Evolutionary conservation across 2,797 vertebrate species (phyloP).

Genomic region (Platyrinchus mystaceus): DNA sequence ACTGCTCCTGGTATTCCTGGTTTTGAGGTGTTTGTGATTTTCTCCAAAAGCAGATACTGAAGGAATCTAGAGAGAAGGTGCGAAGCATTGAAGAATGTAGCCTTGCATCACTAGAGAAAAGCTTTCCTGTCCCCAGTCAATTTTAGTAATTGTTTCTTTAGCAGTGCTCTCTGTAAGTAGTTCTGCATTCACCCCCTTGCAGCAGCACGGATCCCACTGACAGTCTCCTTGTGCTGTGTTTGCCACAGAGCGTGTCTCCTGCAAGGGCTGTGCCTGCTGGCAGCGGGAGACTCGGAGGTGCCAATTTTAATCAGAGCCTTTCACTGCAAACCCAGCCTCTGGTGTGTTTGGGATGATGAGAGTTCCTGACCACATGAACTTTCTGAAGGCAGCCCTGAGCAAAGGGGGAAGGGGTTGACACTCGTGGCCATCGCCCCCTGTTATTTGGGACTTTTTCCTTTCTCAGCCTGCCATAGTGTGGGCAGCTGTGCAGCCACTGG

Average conservation of each 20-base stretch:
- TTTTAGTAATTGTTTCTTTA: neutral
- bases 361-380: neutral
- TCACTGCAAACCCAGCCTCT: neutral
- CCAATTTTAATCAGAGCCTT: neutral
- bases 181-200: neutral
- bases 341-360: neutral
- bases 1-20: neutral
- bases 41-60: neutral
- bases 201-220: neutral
- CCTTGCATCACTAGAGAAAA: neutral
- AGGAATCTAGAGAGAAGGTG: neutral
- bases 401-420: neutral
- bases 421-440: neutral
- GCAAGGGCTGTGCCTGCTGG: neutral
- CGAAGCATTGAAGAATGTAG: rapidly evolving
- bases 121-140: neutral
- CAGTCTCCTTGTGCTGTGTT: neutral
- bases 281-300: neutral
- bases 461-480: neutral
- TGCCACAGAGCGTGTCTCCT: neutral
- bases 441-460: neutral
- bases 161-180: neutral
- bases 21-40: neutral
- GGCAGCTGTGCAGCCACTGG: neutral
- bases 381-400: neutral